Evolutionary conservation across 1,140 invertebrate genomes (phyloP).

Genomic region (Phymastichus coffea): DNA sequence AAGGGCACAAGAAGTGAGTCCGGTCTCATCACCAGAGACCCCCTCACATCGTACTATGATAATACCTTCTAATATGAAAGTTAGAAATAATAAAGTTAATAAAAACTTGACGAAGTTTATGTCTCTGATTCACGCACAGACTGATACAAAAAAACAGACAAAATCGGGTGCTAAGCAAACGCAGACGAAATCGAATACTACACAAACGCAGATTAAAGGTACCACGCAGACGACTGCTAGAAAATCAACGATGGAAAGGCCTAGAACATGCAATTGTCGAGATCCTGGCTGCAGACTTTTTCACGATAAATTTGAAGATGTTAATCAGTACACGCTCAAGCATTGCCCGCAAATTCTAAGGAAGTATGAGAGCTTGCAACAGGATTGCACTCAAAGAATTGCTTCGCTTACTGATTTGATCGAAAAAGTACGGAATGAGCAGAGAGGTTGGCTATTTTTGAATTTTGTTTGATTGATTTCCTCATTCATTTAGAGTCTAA

Average conservation of each 20-base stretch:
- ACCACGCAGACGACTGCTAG: neutral
- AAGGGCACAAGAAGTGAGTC: slow-evolving; percentile 36
- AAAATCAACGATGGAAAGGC: neutral
- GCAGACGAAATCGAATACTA: neutral
- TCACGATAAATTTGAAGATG: slow-evolving; percentile 34
- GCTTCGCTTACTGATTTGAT: slow-evolving; percentile 45
- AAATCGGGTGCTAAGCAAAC: neutral
- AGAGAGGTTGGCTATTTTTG: slow-evolving; percentile 44
- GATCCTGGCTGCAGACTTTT: slow-evolving; percentile 43
- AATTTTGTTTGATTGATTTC: slow-evolving; percentile 23
- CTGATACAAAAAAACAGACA: neutral
- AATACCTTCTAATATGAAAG: slow-evolving; percentile 47
- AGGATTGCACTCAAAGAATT: slow-evolving; percentile 46
- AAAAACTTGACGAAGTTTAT: slow-evolving; percentile 34
- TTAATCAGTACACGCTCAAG: slow-evolving; percentile 31
- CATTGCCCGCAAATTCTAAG: slow-evolving; percentile 42
- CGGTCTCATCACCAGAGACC: slow-evolving; percentile 52
- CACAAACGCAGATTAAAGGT: no score
- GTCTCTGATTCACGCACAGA: slow-evolving; percentile 9
- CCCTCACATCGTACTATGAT: slow-evolving; percentile 49
- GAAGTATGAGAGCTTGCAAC: slow-evolving; percentile 46
- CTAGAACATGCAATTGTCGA: slow-evolving; percentile 36
- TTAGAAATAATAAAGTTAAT: slow-evolving; percentile 27
- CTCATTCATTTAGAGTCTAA: no score
- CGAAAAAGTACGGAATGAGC: slow-evolving; percentile 43